Base-by-base conservation (phyloP, 2,797 vertebrate species). In the Pampus argenteus region DNA sequence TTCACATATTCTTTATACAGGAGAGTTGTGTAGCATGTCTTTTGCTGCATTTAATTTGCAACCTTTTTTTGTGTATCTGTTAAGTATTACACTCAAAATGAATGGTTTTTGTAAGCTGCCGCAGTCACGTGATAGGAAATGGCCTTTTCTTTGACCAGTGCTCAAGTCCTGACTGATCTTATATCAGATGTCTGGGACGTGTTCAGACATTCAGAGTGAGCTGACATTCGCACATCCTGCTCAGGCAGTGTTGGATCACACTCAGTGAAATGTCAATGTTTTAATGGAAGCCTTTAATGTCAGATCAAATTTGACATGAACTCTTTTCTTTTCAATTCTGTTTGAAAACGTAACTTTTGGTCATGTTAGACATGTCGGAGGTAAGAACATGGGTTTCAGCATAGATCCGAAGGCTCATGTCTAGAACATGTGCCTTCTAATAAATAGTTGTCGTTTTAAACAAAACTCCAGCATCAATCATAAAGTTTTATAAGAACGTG, bases 251-350 rank as follows among this genome's bases (percentile, higher is more conserved):
- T 81, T 66, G 71, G 82, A 82, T 87, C 74, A 78, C 78, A 84
- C 78, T 91, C 70, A 60, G 49, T 70, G 72, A 94, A 94, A 93
- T 93, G 92, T 92, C 92, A 93, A 42, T 58, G 82, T 89, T 92
- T 93, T 90, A 90, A 88, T 89, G 56, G 64, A 88, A 66, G 72
- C 56, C 61, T 76, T 86, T 82, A 80, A 85, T 88, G 89, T 88
- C 83, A 90, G 15, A 80, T 73, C 45, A 66, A 81, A 76, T 78
- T 74, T 79, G 51, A 79, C 69, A 74, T 63, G 36, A 78, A 72
- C 72, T 74, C 49, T 69, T 45, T n/a, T n/a, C n/a, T n/a, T n/a
- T n/a, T n/a, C n/a, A n/a, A 48, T 56, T 84, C 50, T 67, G 10
- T 69, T 29, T 68, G 22, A 74, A 60, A 73, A 79, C 55, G 22